phyloP scores from a whole-genome alignment of 2,113 vertebrate genomes.

The Patagioenas fasciata region DNA sequence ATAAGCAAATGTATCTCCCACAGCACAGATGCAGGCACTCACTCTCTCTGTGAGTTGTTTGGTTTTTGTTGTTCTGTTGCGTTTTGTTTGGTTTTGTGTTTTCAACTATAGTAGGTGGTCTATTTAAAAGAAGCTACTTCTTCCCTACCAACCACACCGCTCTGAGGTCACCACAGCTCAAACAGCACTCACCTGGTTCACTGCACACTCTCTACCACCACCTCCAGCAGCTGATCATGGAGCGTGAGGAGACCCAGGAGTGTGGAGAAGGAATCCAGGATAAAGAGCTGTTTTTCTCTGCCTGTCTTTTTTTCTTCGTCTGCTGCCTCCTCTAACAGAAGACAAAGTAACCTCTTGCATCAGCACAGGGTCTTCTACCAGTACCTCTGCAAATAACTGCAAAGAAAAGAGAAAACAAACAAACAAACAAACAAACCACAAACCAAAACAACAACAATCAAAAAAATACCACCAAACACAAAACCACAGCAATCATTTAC shows the following conservation, averaged over 20 bases:
- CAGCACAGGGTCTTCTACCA: constrained; percentile 51
- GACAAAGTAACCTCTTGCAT: constrained; percentile 45
- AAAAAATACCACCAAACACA: too few species aligned
- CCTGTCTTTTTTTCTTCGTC: constrained; percentile 24
- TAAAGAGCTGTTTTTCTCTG: constrained; percentile 46
- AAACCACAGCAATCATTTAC: neutral
- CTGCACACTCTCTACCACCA: constrained; percentile 52
- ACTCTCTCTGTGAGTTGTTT: neutral
- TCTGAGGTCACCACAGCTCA: neutral
- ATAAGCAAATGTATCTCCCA: neutral
- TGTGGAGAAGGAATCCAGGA: constrained; percentile 71
- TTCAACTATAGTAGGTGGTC: neutral
- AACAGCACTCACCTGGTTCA: constrained; percentile 58
- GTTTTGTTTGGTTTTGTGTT: neutral
- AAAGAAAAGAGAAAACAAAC: neutral
- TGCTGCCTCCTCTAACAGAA: neutral
- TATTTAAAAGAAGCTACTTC: neutral
- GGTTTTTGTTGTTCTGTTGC: too few species aligned
- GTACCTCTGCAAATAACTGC: constrained; percentile 76
- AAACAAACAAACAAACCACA: too few species aligned
- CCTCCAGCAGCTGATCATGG: constrained; percentile 67
- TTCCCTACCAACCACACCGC: neutral
- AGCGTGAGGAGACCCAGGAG: constrained; percentile 77
- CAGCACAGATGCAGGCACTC: neutral
- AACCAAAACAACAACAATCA: too few species aligned